A percentile compares a stretch with the other conserved stretches of the same genome.
Evolutionary conservation across 2,888 invertebrate species (phyloP).

Genomic region (Spodoptera littoralis): DNA sequence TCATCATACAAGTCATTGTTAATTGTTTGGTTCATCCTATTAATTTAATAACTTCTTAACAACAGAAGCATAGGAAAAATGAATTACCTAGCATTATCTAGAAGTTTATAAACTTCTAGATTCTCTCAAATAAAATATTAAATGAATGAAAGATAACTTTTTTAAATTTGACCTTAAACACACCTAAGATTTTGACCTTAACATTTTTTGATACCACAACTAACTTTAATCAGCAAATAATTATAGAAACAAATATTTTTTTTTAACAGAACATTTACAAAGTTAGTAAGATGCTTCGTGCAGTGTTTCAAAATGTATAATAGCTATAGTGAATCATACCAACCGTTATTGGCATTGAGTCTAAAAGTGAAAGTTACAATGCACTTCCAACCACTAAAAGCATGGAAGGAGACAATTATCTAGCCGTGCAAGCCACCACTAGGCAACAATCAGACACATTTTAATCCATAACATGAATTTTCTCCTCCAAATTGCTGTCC

Average conservation of each 20-base stretch:
- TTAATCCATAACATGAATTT: slow-evolving; percentile 32
- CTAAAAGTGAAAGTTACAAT: slow-evolving; percentile 86
- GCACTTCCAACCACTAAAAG: slow-evolving; percentile 76
- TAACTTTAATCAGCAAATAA: neutral
- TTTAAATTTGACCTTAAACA: slow-evolving; percentile 1
- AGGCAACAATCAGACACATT: slow-evolving; percentile 44
- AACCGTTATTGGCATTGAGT: slow-evolving; percentile 85
- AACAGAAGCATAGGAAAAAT: neutral
- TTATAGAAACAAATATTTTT: neutral
- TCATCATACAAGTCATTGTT: no score
- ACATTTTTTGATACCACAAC: slow-evolving; percentile 1
- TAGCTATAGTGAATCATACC: slow-evolving; percentile 78
- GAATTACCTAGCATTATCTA: neutral
- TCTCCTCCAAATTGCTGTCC: slow-evolving; percentile 16
- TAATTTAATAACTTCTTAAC: no score
- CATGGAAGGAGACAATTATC: slow-evolving; percentile 73
- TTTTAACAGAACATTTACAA: slow-evolving; percentile 11
- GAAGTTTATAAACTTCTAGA: no score
- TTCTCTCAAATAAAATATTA: no score
- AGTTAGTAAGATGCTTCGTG: slow-evolving; percentile 27
- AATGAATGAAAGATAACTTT: no score
- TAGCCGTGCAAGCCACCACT: slow-evolving; percentile 58
- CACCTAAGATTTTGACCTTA: slow-evolving; percentile 6
- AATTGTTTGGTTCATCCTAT: no score
- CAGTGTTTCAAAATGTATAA: slow-evolving; percentile 54